Evolutionary conservation across 2,888 invertebrate species (phyloP).

Genomic region (Agrochola lychnidis): DNA sequence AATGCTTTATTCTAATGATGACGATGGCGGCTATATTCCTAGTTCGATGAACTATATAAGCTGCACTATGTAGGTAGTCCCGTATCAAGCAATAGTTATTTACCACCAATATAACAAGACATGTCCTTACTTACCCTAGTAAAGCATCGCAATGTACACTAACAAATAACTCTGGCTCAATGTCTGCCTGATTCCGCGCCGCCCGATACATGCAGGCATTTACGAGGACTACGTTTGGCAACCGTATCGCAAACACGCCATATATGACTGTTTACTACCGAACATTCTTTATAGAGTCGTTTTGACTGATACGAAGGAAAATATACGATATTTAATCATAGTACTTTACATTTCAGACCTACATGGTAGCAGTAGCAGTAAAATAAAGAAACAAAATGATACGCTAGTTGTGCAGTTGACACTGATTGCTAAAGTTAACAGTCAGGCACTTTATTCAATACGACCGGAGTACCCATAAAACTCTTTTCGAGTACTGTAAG

Average conservation of each 20-base stretch:
- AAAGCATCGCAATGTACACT: conserved; percentile 6
- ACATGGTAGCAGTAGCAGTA: background rate
- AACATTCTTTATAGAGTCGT: conserved; percentile 41
- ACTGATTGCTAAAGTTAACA: conserved; percentile 15
- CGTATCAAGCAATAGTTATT: background rate
- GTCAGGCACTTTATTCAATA: conserved; percentile 13
- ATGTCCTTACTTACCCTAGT: background rate
- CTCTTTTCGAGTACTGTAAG: too few relatives aligned
- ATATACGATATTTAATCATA: conserved; percentile 26
- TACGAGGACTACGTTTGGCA: conserved; percentile 22
- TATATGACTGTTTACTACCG: conserved; percentile 33
- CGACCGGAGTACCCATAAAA: too few relatives aligned
- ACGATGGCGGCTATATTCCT: too few relatives aligned
- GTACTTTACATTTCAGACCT: conserved; percentile 10
- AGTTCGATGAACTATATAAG: too few relatives aligned
- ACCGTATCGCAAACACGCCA: conserved; percentile 39
- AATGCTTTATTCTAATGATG: too few relatives aligned
- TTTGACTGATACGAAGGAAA: conserved; percentile 41
- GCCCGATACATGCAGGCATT: conserved; percentile 9
- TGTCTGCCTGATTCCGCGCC: conserved; percentile 4
- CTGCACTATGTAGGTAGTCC: too few relatives aligned
- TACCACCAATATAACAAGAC: background rate
- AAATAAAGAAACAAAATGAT: background rate
- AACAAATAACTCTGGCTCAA: conserved; percentile 32
- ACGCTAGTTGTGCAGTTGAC: background rate